These are phyloP conservation scores for Polypedilum vanderplanki DNA, from an alignment of 1,140 invertebrate species.

Conservation along the genomic window DNA sequence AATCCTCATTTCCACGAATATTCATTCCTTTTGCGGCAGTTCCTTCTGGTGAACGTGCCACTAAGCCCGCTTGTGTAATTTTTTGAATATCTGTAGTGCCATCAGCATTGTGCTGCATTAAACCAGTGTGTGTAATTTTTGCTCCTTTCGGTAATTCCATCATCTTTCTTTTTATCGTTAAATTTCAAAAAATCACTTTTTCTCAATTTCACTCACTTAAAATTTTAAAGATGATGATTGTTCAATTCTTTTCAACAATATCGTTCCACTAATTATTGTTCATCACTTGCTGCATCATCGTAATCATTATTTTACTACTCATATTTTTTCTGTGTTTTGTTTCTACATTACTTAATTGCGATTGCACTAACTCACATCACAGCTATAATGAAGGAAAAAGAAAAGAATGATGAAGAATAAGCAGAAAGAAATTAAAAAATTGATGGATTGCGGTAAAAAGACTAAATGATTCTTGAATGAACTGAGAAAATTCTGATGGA, in stretches of 20 bases:
- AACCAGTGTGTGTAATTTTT: conserved; percentile 43
- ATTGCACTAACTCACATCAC: no score
- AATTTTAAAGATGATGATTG: not conserved
- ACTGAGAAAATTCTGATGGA: no score
- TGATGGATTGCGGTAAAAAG: no score
- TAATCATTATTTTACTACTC: no score
- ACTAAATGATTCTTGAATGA: no score
- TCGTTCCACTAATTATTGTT: conserved; percentile 1
- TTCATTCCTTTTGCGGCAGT: conserved; percentile 88
- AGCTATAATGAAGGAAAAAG: no score
- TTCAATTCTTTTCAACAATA: conserved; percentile 1
- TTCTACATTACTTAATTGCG: no score
- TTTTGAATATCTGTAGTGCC: conserved; percentile 43
- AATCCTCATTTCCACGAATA: conserved; percentile 86
- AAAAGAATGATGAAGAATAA: no score
- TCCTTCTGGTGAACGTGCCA: conserved; percentile 81
- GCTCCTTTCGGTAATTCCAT: conserved; percentile 37
- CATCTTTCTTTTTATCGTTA: not conserved
- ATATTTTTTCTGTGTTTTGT: no score
- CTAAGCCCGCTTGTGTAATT: conserved; percentile 61
- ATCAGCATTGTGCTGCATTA: conserved; percentile 42
- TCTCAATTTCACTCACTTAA: not conserved
- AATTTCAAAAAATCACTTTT: not conserved
- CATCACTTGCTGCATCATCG: not conserved
- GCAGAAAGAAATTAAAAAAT: no score